Percentiles rank a stretch among this genome's conserved stretches.
Conservation (phyloP, 2,113 vertebrate species). For the Ptyas mucosa region DNA sequence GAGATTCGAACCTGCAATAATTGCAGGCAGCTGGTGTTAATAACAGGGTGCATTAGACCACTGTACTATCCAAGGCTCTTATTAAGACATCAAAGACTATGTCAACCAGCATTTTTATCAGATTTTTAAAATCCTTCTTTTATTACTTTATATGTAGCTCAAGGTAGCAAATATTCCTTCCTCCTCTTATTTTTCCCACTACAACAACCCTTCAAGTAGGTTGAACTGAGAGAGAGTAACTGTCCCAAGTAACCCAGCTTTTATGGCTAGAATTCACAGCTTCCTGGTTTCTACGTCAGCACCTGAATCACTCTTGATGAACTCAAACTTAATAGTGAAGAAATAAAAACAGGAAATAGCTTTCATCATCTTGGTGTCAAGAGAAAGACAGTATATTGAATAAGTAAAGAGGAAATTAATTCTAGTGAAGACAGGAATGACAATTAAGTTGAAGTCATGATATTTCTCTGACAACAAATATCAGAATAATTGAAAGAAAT, state of each 20-base stretch:
- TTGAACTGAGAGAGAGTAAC: not conserved
- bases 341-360: not conserved
- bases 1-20: too few species aligned
- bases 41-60: too few species aligned
- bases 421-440: not conserved
- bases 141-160: not conserved
- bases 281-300: not conserved
- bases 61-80: too few species aligned
- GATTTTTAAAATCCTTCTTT: not conserved
- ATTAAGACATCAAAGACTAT: not conserved
- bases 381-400: not conserved
- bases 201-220: not conserved
- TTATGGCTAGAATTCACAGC: not conserved
- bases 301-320: not conserved
- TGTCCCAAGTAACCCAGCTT: not conserved
- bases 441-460: not conserved
- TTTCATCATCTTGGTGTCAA: not conserved
- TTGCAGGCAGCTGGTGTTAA: too few species aligned
- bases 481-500: not conserved
- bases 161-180: not conserved
- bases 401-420: not conserved
- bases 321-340: not conserved
- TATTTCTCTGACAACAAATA: not conserved
- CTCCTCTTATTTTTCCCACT: not conserved
- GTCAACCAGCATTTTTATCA: not conserved